phyloP scores from a whole-genome alignment of 1,140 invertebrate species.

The Dreissena polymorpha region DNA sequence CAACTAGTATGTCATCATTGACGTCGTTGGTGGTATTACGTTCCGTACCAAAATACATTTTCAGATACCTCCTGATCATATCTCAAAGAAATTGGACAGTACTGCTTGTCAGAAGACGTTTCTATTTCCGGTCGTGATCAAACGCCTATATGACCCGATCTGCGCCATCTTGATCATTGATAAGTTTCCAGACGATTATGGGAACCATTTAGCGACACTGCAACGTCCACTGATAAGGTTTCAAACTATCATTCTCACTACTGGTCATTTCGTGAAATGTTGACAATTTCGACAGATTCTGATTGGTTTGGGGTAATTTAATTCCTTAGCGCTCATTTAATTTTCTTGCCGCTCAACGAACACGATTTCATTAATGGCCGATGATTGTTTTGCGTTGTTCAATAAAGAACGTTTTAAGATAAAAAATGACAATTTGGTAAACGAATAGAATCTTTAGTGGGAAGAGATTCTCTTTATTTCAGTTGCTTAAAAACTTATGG shows the following conservation, averaged over 20 bases:
- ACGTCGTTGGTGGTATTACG: too few species aligned
- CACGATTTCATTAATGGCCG: slow-evolving; percentile 45
- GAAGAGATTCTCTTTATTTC: background rate
- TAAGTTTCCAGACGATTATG: too few species aligned
- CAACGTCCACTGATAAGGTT: background rate
- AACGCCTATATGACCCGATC: too few species aligned
- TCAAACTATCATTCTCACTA: background rate
- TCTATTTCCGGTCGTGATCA: too few species aligned
- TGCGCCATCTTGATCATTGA: too few species aligned
- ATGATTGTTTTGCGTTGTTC: slow-evolving; percentile 35
- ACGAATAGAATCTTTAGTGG: background rate
- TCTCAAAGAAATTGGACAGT: too few species aligned
- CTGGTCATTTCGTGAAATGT: background rate
- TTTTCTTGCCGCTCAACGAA: slow-evolving; percentile 13
- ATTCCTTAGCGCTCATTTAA: slow-evolving; percentile 18
- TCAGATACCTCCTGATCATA: too few species aligned
- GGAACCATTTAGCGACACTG: too few species aligned
- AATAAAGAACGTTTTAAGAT: slow-evolving; percentile 16
- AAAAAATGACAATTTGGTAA: background rate
- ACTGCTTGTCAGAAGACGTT: too few species aligned
- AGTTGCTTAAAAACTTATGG: too few species aligned
- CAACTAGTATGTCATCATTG: too few species aligned
- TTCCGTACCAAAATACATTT: too few species aligned
- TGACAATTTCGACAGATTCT: slow-evolving; percentile 44
- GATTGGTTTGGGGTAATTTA: slow-evolving; percentile 42